Percentiles rank a stretch among this genome's conserved stretches.
These are phyloP conservation scores for Sclerodermus sp. DNA, from an alignment of 2,888 invertebrate species.

Conservation along the genomic window DNA sequence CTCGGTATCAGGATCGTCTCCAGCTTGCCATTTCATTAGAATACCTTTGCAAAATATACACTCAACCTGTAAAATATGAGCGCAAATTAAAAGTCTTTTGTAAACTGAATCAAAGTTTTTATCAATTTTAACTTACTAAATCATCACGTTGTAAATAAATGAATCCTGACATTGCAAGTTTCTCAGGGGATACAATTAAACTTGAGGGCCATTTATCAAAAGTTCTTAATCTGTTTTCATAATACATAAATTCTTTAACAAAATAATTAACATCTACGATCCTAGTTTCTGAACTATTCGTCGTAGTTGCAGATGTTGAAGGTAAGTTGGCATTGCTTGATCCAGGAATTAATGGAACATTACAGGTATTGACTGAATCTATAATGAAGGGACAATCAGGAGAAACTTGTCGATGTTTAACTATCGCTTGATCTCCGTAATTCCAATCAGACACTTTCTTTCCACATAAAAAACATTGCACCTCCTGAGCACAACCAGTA, in stretches of 20 bases:
- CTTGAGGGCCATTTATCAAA: constrained; percentile 75
- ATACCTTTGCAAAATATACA: constrained; percentile 83
- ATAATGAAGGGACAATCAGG: constrained; percentile 74
- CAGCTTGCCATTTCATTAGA: constrained; percentile 66
- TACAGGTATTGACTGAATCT: constrained; percentile 69
- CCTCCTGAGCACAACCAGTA: constrained; percentile 69
- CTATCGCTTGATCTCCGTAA: constrained; percentile 75
- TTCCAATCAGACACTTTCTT: constrained; percentile 74
- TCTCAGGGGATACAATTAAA: constrained; percentile 67
- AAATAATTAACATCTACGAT: not conserved
- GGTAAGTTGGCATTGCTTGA: constrained; percentile 7
- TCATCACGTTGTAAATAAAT: constrained; percentile 76
- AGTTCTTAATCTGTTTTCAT: constrained; percentile 68
- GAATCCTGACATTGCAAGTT: constrained; percentile 82
- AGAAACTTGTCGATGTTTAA: constrained; percentile 67
- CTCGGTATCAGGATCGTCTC: constrained; percentile 69
- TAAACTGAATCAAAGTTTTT: constrained; percentile 1
- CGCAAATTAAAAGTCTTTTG: not conserved
- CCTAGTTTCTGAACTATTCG: not conserved
- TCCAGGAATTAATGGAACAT: constrained; percentile 62
- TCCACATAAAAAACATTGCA: constrained; percentile 79
- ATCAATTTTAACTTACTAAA: constrained; percentile 48
- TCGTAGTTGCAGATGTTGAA: constrained; percentile 5
- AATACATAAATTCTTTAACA: constrained; percentile 61
- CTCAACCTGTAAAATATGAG: constrained; percentile 60